Evolutionary conservation across 2,113 vertebrate species (phyloP), one percentile per base, ranked within the genome.

Genomic region (Odontophorus gujanensis): DNA sequence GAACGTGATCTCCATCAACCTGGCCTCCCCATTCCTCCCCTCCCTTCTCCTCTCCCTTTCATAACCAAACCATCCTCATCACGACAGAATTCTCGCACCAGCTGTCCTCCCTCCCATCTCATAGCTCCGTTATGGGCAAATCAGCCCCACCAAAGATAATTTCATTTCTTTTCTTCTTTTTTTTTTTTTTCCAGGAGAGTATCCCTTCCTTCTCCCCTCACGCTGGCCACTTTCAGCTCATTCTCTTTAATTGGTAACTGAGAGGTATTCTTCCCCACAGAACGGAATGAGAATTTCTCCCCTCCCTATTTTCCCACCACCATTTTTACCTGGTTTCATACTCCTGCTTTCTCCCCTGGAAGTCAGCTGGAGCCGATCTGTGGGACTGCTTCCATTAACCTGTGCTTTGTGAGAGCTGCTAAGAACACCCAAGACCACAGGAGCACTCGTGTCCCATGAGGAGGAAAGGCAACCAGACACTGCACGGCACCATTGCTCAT

Each of bases 1-100:
- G 84, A 96, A 93, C 43, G 55, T 91, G 93, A 96, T 95, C 95
- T 95, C 92, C 96, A 94, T 81, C 92, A 92, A 93, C 91, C 90
- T 85, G 74, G 92, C 87, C 75, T 93, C 85, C 58, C 76, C 80
- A 80, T 87, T 71, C 76, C 5, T 4, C 36, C 81, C 88, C 71
- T 90, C 94, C 93, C 89, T 96, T 79, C 81, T 89, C 76, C 61
- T 81, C 61, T 87, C 7, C 18, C 83, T 97, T 96, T 97, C 78
- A 94, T 55, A 94, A 94, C 61, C 85, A 96, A 95, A 87, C 85
- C 91, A 81, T 92, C 85, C 72, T 93, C 80, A 17, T 43, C 51
- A 66, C 2, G 13, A 38, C 47, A 71, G 68, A 85, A 92, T 82
- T 84, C 73, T 85, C 81, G 53, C 26, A 47, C n/a, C 30, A n/a